Base-by-base conservation (phyloP, 1,140 invertebrate species). In the Heliconius himera region DNA sequence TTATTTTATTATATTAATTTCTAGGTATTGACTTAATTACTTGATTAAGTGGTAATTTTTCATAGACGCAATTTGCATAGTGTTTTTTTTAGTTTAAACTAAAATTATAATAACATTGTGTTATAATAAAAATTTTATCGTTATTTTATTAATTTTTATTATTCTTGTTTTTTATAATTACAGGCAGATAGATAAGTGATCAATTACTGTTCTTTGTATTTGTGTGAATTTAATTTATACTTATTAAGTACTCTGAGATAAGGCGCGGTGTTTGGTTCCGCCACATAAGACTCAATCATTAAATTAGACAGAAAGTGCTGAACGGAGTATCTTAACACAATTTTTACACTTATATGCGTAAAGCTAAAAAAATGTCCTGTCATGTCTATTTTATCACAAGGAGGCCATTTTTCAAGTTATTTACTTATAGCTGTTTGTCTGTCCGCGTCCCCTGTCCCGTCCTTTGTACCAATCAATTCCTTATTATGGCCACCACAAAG, bases 391-490 rank as follows among this genome's bases (percentile, higher is more conserved):
- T 66, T n/a, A 22, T 54, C 78, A 29, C 20, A 13, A 73, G 3
- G 76, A n/a, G 6, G 16, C 41, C 56, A 74, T 73, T 75, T 71
- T 74, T 81, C 72, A 76, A 72, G 73, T 81, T 81, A 81, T 78
- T 81, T 79, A 82, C 77, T 60, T 70, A 79, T 82, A 79, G 73
- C 77, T 49, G 71, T 81, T 81, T 81, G 79, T 81, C 75, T 74
- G 79, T 8, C 36, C 20, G n/a, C 60, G 60, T 49, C 79, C 79
- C 79, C 46, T 81, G 74, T 73, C 74, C 78, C 79, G 56, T 80
- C 79, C 75, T 77, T 81, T 74, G 73, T 80, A 81, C 73, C 74
- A 77, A 81, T 81, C 75, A 74, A 81, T 81, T 81, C 72, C 51
- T 81, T 77, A 81, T 77, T 74, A 77, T 70, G 78, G 72, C 60